Evolutionary conservation across 2,888 invertebrate species (phyloP).

Genomic region (Chaetoderma sp.): DNA sequence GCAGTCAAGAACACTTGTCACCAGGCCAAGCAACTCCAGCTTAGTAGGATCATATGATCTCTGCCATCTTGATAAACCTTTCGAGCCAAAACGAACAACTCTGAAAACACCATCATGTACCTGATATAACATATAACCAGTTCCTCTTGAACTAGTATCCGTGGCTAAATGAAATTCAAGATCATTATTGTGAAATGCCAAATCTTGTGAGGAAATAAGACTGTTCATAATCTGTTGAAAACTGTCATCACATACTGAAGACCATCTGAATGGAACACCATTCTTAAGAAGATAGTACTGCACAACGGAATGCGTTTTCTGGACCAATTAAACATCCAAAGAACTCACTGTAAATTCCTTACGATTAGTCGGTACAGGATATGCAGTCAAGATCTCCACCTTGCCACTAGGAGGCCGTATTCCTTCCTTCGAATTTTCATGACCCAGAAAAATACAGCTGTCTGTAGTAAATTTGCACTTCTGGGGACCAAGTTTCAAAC

Average conservation of each 20-base stretch:
- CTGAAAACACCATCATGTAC: no score
- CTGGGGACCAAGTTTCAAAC: conserved; percentile 1
- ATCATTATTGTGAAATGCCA: conserved; percentile 18
- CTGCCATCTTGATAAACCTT: conserved; percentile 2
- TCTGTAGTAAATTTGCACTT: conserved; percentile 6
- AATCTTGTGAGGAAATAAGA: conserved; percentile 6
- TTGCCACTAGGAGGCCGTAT: not conserved
- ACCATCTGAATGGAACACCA: conserved; percentile 5
- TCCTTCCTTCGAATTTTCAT: conserved; percentile 10
- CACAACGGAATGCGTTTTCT: conserved; percentile 11
- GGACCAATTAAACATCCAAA: conserved; percentile 21
- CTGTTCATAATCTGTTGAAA: not conserved
- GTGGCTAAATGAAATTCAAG: conserved; percentile 5
- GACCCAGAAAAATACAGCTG: not conserved
- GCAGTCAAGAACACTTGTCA: conserved; percentile 9
- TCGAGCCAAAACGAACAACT: conserved; percentile 12
- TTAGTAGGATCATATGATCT: conserved; percentile 1
- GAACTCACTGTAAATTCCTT: no score
- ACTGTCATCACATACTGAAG: not conserved
- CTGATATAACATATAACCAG: conserved; percentile 3
- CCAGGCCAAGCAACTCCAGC: conserved; percentile 5
- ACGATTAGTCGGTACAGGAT: not conserved
- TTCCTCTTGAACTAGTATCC: conserved; percentile 10
- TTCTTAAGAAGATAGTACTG: conserved; percentile 2
- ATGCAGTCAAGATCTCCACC: conserved; percentile 2